Percentiles rank a stretch among this genome's conserved stretches.
phyloP scores from a whole-genome alignment of 2,888 invertebrate species.

The Apoderus coryli region DNA sequence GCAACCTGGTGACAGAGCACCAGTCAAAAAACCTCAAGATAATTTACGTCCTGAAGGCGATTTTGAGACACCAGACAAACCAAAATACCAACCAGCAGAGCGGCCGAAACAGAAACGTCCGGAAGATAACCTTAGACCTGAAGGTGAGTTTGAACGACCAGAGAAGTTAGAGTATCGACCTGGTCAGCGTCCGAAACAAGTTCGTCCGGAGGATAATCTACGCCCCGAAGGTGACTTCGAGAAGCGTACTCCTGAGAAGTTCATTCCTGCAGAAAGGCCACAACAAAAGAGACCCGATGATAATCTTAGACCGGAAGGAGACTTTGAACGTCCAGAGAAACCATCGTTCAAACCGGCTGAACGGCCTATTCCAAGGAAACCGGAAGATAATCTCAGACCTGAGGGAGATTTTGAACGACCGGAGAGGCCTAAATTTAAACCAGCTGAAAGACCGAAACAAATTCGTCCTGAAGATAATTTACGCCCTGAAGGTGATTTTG shows the following conservation, averaged over 20 bases:
- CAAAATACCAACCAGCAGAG: constrained; percentile 33
- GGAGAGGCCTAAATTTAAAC: constrained; percentile 26
- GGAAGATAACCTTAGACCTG: constrained; percentile 35
- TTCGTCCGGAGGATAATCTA: constrained; percentile 28
- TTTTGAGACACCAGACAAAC: constrained; percentile 32
- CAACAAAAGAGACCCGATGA: constrained; percentile 35
- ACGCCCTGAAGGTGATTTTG: constrained; percentile 34
- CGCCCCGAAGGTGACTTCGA: constrained; percentile 27
- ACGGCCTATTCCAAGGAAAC: constrained; percentile 26
- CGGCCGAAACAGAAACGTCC: constrained; percentile 30
- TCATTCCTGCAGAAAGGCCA: constrained; percentile 30
- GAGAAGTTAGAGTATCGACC: constrained; percentile 28
- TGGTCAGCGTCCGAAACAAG: constrained; percentile 27
- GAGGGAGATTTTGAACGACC: constrained; percentile 33
- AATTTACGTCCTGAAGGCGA: constrained; percentile 35
- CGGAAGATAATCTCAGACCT: constrained; percentile 30
- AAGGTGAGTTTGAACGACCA: constrained; percentile 33
- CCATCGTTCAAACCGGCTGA: constrained; percentile 28
- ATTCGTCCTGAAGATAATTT: constrained; percentile 38
- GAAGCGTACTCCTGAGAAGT: constrained; percentile 21
- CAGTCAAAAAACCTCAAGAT: constrained; percentile 31
- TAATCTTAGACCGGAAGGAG: constrained; percentile 45
- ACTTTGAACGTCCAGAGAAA: constrained; percentile 38
- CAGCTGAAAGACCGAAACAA: constrained; percentile 31
- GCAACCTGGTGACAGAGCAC: constrained; percentile 25